Percentiles rank a stretch among this genome's conserved stretches.
phyloP scores from a whole-genome alignment of 2,797 vertebrate species.

The Ceryle rudis region DNA sequence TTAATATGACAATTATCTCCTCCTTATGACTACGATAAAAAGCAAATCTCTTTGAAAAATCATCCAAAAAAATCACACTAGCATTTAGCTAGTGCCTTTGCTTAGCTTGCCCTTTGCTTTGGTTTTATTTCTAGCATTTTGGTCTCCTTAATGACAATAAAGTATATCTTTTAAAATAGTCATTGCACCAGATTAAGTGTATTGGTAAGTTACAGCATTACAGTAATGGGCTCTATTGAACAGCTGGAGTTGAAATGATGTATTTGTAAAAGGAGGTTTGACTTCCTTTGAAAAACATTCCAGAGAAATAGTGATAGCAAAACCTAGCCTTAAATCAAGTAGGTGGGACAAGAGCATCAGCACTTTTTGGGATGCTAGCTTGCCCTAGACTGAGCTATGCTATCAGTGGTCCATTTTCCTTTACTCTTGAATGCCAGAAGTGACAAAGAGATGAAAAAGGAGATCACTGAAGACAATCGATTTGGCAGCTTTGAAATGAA shows the following conservation, averaged over 20 bases:
- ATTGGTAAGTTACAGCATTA: not conserved
- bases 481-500: slow-evolving; percentile 51
- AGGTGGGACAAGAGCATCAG: not conserved
- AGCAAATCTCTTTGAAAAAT: not conserved
- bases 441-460: slow-evolving; percentile 46
- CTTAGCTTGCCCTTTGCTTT: not conserved
- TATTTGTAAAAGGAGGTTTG: not conserved
- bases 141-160: not conserved
- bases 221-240: not conserved
- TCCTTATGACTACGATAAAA: not conserved
- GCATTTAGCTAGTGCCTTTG: not conserved
- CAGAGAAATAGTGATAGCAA: not conserved
- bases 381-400: not conserved
- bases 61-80: not conserved
- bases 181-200: not conserved
- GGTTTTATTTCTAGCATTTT: not conserved
- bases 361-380: not conserved
- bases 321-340: not conserved
- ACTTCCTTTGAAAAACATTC: not conserved
- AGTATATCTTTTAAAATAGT: not conserved
- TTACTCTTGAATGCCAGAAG: slow-evolving; percentile 7
- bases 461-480: not conserved
- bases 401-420: not conserved
- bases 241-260: not conserved
- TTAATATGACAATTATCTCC: slow-evolving; percentile 16